A percentile compares a stretch with the other conserved stretches of the same genome.
These are phyloP conservation scores for Cladorhizidae sp. DNA, from an alignment of 37 sponge, comb jelly and placozoan genomes.

Conservation along the genomic window DNA sequence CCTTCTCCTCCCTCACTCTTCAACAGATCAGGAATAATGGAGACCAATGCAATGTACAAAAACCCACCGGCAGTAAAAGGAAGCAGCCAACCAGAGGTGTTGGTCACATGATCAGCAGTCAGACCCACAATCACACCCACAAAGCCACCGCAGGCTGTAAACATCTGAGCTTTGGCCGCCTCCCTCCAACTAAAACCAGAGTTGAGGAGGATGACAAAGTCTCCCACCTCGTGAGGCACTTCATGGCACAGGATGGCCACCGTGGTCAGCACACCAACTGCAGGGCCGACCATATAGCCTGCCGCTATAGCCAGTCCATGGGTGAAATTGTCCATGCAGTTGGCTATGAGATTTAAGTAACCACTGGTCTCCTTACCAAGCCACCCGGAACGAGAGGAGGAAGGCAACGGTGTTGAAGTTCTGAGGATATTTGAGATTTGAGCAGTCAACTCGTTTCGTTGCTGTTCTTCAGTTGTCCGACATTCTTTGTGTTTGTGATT, in stretches of 20 bases:
- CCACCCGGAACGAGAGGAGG: slow-evolving; percentile 3
- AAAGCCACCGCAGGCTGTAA: slow-evolving; percentile 82
- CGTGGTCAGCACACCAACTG: slow-evolving; percentile 84
- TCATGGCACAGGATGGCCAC: slow-evolving; percentile 92
- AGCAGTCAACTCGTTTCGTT: too few relatives aligned
- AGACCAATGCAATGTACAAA: slow-evolving; percentile 81
- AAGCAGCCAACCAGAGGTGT: slow-evolving; percentile 74
- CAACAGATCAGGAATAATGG: slow-evolving; percentile 73
- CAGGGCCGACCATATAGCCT: slow-evolving; percentile 67
- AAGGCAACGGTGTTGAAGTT: neutral
- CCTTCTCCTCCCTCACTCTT: neutral
- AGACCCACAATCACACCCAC: slow-evolving; percentile 80
- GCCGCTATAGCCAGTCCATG: slow-evolving; percentile 92
- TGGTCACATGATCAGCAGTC: slow-evolving; percentile 64
- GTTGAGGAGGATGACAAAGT: slow-evolving; percentile 90
- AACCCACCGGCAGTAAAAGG: slow-evolving; percentile 95
- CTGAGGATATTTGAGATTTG: too few relatives aligned
- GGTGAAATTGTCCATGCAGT: slow-evolving; percentile 91
- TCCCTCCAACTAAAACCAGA: slow-evolving; percentile 74
- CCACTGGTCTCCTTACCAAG: slow-evolving; percentile 61
- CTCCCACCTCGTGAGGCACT: slow-evolving; percentile 93
- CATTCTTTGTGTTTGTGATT: too few relatives aligned
- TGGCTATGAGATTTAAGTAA: slow-evolving; percentile 88
- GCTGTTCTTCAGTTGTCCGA: too few relatives aligned
- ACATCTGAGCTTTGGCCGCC: slow-evolving; percentile 83